phyloP scores from a whole-genome alignment of 2,113 vertebrate genomes.

The Macquaria ambigua region DNA sequence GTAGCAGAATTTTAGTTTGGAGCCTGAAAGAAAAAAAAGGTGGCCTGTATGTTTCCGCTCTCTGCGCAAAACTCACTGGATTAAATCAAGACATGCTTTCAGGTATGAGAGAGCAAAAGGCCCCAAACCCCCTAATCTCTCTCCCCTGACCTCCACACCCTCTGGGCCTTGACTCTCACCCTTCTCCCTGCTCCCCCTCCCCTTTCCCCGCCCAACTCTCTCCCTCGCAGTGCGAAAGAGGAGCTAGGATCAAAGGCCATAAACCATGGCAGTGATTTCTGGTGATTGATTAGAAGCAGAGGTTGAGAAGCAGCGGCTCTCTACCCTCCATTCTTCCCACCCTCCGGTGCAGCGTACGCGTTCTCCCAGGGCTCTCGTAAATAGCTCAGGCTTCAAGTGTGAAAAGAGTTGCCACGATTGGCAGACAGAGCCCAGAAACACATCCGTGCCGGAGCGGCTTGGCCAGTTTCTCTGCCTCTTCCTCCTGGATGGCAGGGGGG shows the following conservation, averaged over 20 bases:
- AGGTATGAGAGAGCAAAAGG: slow-evolving; percentile 60
- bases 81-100: slow-evolving; percentile 72
- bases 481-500: slow-evolving; percentile 75
- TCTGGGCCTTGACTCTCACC: slow-evolving; percentile 65
- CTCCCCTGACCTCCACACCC: slow-evolving; percentile 78
- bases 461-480: slow-evolving; percentile 63
- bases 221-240: slow-evolving; percentile 86
- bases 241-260: slow-evolving; percentile 94
- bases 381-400: slow-evolving; percentile 75
- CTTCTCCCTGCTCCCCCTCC: slow-evolving; percentile 56
- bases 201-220: slow-evolving; percentile 43
- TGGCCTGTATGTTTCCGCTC: slow-evolving; percentile 17
- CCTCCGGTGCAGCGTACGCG: slow-evolving; percentile 65
- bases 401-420: slow-evolving; percentile 77
- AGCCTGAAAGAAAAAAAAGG: not conserved
- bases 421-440: slow-evolving; percentile 73
- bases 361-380: slow-evolving; percentile 76
- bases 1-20: not conserved
- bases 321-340: slow-evolving; percentile 72
- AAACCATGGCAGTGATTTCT: slow-evolving; percentile 92
- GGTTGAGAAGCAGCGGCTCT: slow-evolving; percentile 83
- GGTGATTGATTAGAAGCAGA: slow-evolving; percentile 96
- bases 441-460: slow-evolving; percentile 57
- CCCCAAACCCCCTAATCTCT: slow-evolving; percentile 72
- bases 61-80: slow-evolving; percentile 51